Evolutionary conservation across 2,888 invertebrate genomes (phyloP), one percentile per base, ranked within the genome.

Genomic region (Nudaria mundana): DNA sequence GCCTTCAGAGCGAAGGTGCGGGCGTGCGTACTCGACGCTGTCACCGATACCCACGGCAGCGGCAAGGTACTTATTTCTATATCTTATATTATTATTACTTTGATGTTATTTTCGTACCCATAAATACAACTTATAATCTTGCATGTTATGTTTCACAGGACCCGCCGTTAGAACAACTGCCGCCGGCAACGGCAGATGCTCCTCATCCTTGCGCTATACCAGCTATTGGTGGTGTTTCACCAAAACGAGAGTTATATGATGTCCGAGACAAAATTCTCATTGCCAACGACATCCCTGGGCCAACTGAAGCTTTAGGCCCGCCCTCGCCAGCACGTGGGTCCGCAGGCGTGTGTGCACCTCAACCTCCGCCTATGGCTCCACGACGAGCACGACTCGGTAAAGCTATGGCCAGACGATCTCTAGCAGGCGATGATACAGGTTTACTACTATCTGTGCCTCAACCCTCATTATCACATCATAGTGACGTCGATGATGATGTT

Each of bases 241-340:
- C 87, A 8, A 86, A 78, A 71, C 84, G 76, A 48, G 89, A 75
- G 66, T 65, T 76, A 34, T 82, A 76, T 46, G 85, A 83, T 51
- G 82, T 79, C 47, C 81, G 83, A 40, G 86, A 77, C 45, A 77
- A 71, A 42, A 56, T 78, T 28, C 75, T 88, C 59, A 67, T 87
- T 47, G 71, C 81, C 48, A 68, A 74, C 57, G 72, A 82, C 46
- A 66, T 75, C 22, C 76, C 78, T 4, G 77, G 79, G 6, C 75
- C 83, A 2, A 66, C 77, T 12, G 87, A 84, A 47, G 77, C 81
- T 5, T 44, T 77, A n/a, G 92, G 92, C 1, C 92, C 93, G 1
- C 93, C 93, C 0, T 93, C 93, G 33, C 93, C 93, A 1, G 93
- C 93, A 2, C 82, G 93, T 5, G 93, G 93, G 12, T 93, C 93